phyloP scores from a whole-genome alignment of 2,113 vertebrate species.

The Cinclus mexicanus region DNA sequence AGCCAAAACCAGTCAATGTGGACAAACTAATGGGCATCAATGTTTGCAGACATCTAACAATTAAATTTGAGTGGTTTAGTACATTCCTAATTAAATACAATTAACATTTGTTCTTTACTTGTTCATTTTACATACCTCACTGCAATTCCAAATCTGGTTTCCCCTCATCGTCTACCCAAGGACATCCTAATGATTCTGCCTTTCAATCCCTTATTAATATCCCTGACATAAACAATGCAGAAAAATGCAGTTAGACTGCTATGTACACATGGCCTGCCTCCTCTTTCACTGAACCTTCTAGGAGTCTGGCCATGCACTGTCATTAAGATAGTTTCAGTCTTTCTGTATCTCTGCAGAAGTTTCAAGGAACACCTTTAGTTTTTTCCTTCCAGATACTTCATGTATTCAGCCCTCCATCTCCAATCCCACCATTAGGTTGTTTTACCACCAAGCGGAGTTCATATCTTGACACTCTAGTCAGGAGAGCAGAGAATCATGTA shows the following conservation, averaged over 20 bases:
- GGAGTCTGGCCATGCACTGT: background rate
- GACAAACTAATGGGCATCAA: slow-evolving; percentile 50
- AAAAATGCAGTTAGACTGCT: slow-evolving; percentile 67
- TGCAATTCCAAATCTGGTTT: slow-evolving; percentile 30
- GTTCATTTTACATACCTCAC: slow-evolving; percentile 56
- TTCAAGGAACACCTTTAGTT: background rate
- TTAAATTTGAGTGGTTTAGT: slow-evolving; percentile 65
- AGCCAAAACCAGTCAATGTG: background rate
- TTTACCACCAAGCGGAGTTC: background rate
- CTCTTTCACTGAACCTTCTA: background rate
- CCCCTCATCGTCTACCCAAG: slow-evolving; percentile 14
- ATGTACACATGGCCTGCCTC: background rate
- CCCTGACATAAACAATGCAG: slow-evolving; percentile 50
- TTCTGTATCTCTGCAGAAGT: background rate
- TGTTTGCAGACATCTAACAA: slow-evolving; percentile 34
- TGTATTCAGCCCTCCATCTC: background rate
- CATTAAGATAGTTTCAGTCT: background rate
- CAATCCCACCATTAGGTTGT: background rate
- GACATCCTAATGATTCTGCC: slow-evolving; percentile 63
- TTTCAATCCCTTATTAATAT: slow-evolving; percentile 53
- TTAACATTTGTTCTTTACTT: slow-evolving; percentile 57
- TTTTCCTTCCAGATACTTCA: background rate
- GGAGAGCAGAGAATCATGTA: background rate
- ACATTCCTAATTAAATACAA: slow-evolving; percentile 71
- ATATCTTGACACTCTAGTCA: background rate